Evolutionary conservation across 1,140 invertebrate genomes (phyloP).

Genomic region (Drosophila suzukii): DNA sequence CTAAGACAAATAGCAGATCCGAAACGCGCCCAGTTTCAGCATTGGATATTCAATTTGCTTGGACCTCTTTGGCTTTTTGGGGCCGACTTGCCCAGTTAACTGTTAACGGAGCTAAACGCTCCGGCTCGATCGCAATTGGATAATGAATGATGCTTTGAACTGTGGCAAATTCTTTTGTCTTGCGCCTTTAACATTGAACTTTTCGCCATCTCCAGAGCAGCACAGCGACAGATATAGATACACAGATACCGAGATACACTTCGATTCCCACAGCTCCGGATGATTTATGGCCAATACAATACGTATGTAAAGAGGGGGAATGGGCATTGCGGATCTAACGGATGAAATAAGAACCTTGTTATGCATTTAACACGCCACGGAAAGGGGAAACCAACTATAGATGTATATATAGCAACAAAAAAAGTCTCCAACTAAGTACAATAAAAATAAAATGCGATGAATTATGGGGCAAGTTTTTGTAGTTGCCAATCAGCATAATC

Average conservation of each 20-base stretch:
- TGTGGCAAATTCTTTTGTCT: slow-evolving; percentile 80
- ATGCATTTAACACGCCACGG: slow-evolving; percentile 75
- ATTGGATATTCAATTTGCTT: slow-evolving; percentile 66
- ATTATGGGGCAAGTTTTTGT: slow-evolving; percentile 75
- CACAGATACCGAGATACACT: slow-evolving; percentile 38
- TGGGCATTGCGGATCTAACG: slow-evolving; percentile 79
- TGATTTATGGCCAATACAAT: slow-evolving; percentile 72
- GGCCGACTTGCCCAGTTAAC: slow-evolving; percentile 73
- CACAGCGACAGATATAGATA: slow-evolving; percentile 57
- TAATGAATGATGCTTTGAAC: slow-evolving; percentile 80
- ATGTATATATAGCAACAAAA: slow-evolving; percentile 7
- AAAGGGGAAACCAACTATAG: slow-evolving; percentile 12
- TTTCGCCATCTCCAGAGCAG: slow-evolving; percentile 54
- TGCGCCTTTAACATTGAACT: slow-evolving; percentile 75
- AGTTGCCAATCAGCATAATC: slow-evolving; percentile 63
- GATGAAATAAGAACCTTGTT: slow-evolving; percentile 82
- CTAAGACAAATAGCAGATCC: slow-evolving; percentile 43
- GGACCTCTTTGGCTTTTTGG: slow-evolving; percentile 66
- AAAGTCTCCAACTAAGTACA: slow-evolving; percentile 55
- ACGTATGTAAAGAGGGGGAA: slow-evolving; percentile 67
- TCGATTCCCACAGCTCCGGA: slow-evolving; percentile 78
- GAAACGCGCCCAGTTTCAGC: slow-evolving; percentile 63
- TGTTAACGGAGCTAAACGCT: slow-evolving; percentile 55
- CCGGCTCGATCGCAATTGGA: slow-evolving; percentile 61
- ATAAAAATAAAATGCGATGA: slow-evolving; percentile 75